phyloP scores from a whole-genome alignment of 2,888 invertebrate species.

The Hoplodrina ambigua region DNA sequence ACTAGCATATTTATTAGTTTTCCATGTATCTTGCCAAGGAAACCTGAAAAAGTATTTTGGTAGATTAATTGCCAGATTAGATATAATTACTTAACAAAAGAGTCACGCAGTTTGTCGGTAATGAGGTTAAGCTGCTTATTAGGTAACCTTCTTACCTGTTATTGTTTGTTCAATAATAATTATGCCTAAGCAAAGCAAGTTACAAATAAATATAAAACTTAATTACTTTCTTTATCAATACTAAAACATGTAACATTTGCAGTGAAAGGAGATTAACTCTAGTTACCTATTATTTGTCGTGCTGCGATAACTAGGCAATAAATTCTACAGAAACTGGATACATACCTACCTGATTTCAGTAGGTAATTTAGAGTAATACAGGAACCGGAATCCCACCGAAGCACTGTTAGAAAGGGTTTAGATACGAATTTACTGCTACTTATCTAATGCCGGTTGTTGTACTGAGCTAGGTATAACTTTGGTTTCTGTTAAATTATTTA shows the following conservation, averaged over 20 bases:
- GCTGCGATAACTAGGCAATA: slow-evolving; percentile 30
- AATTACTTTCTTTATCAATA: not conserved
- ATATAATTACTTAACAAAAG: slow-evolving; percentile 11
- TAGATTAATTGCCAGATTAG: slow-evolving; percentile 40
- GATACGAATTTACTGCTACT: slow-evolving; percentile 11
- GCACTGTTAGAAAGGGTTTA: slow-evolving; percentile 50
- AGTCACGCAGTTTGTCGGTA: slow-evolving; percentile 37
- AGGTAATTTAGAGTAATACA: slow-evolving; percentile 38
- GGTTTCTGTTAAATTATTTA: slow-evolving; percentile 13
- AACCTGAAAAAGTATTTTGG: slow-evolving; percentile 14
- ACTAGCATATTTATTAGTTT: not conserved
- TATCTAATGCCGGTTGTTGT: slow-evolving; percentile 22
- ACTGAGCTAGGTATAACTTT: not conserved
- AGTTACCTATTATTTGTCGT: slow-evolving; percentile 22
- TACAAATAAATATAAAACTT: slow-evolving; percentile 19
- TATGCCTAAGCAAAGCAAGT: not conserved
- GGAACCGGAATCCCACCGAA: slow-evolving; percentile 45
- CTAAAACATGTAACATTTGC: slow-evolving; percentile 9
- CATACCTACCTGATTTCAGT: not conserved
- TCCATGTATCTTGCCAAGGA: slow-evolving; percentile 20
- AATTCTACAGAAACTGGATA: slow-evolving; percentile 37
- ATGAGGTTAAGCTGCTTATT: slow-evolving; percentile 29
- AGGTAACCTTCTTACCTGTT: slow-evolving; percentile 19
- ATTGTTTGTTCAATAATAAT: slow-evolving; percentile 15
- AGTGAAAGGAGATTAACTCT: slow-evolving; percentile 54